Conservation (phyloP, 2,797 vertebrate genomes). For the Premnoplex brunnescens region DNA sequence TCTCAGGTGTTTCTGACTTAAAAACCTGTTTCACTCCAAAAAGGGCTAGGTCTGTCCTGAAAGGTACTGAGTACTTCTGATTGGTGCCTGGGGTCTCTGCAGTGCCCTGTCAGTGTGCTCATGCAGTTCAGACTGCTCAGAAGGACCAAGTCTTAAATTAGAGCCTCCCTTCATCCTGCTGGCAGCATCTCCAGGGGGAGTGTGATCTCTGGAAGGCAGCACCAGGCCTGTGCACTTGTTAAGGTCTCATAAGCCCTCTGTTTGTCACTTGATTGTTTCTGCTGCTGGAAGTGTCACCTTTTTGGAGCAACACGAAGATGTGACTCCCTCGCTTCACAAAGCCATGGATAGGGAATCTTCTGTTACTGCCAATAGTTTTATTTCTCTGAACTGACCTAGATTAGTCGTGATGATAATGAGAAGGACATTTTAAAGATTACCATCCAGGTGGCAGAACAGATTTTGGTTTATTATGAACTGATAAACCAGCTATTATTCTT, state of each 20-base stretch:
- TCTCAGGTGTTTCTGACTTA: neutral
- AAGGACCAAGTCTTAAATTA: neutral
- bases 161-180: neutral
- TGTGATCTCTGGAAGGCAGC: neutral
- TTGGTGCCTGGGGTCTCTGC: neutral
- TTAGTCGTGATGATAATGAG: neutral
- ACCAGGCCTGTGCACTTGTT: neutral
- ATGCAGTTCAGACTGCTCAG: neutral
- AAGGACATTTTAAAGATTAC: neutral
- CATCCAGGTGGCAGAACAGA: neutral
- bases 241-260: neutral
- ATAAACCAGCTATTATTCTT: neutral
- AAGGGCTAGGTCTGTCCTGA: neutral
- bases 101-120: neutral
- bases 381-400: neutral
- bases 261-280: neutral
- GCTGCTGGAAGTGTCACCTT: neutral
- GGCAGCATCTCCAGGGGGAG: neutral
- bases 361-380: neutral
- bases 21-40: neutral
- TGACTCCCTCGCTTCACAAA: neutral
- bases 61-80: neutral
- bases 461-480: conserved; percentile 11
- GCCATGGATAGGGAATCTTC: neutral
- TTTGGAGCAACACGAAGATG: neutral